Evolutionary conservation across 2,888 invertebrate species (phyloP), one percentile per base, ranked within the genome.

Genomic region (Trissoscelio sp.): DNA sequence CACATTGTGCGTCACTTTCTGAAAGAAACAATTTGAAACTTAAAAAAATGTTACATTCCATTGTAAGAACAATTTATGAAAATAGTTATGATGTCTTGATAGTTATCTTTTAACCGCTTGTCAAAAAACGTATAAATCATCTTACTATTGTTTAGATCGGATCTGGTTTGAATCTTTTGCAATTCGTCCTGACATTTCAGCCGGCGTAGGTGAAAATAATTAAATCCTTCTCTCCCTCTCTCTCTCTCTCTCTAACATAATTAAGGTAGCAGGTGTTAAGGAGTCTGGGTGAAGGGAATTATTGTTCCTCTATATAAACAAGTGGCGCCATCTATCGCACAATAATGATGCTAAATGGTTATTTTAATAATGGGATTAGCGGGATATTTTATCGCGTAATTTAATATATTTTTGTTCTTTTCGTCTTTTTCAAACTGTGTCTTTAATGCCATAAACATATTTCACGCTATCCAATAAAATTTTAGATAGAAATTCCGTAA

Each of bases 181-280:
- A 66, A 74, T 28, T 44, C 34, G 22, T 20, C 14, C 34, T 74
- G 74, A 66, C 74, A 74, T 74, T 74, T 74, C 14, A 55, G 18
- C 7, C 9, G 11, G 74, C 20, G 58, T 46, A 62, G 74, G 74
- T 66, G 74, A 74, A 74, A 66, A 73, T 57, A 74, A 74, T 73
- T 73, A 62, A 18, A 42, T 58, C 18, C 12, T 53, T 22, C 24
- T 22, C 22, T 55, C 55, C 46, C 37, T 44, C 53, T 44, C 22
- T 14, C 20, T 44, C 20, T 39, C 55, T 39, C 39, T 53, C 18
- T 58, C 20, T 67, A 67, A 11, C 48, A 28, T 51, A 66, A 67
- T 66, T 74, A 67, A 75, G 48, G 75, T 58, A 75, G 67, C 75
- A 75, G 58, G 67, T 75, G 75, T 51, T 48, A 51, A 67, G 57